phyloP scores from a whole-genome alignment of 2,888 invertebrate species.

The Torymus auratus region DNA sequence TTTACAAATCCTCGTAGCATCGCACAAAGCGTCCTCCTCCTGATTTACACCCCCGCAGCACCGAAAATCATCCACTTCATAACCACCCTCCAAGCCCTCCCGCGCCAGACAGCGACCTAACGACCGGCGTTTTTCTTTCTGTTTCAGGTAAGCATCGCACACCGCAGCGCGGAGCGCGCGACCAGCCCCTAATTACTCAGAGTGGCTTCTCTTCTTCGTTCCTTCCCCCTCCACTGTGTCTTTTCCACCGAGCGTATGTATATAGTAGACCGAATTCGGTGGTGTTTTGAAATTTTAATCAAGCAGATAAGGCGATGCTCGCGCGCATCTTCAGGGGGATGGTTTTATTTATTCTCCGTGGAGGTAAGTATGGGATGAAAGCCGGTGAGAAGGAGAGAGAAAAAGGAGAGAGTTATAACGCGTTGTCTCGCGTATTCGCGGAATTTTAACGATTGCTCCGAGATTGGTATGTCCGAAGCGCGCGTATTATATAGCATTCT shows the following conservation, averaged over 20 bases:
- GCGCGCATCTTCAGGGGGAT: too few relatives aligned
- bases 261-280: background rate
- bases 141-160: conserved; percentile 51
- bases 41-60: too few relatives aligned
- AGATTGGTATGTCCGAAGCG: too few relatives aligned
- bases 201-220: conserved; percentile 1
- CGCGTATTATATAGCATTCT: too few relatives aligned
- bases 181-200: conserved; percentile 46
- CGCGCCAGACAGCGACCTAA: background rate
- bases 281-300: conserved; percentile 48
- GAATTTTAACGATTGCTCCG: too few relatives aligned
- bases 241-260: background rate
- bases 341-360: too few relatives aligned
- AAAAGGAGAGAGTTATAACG: too few relatives aligned
- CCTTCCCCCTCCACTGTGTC: background rate
- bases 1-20: too few relatives aligned
- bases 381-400: too few relatives aligned
- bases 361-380: too few relatives aligned
- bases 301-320: background rate
- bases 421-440: too few relatives aligned
- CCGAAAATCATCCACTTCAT: background rate
- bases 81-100: background rate
- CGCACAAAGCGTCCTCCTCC: too few relatives aligned
- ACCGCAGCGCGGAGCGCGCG: background rate
- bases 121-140: conserved; percentile 30